These are phyloP conservation scores for Calonectris borealis DNA, from an alignment of 2,113 vertebrate genomes.

Conservation along the genomic window DNA sequence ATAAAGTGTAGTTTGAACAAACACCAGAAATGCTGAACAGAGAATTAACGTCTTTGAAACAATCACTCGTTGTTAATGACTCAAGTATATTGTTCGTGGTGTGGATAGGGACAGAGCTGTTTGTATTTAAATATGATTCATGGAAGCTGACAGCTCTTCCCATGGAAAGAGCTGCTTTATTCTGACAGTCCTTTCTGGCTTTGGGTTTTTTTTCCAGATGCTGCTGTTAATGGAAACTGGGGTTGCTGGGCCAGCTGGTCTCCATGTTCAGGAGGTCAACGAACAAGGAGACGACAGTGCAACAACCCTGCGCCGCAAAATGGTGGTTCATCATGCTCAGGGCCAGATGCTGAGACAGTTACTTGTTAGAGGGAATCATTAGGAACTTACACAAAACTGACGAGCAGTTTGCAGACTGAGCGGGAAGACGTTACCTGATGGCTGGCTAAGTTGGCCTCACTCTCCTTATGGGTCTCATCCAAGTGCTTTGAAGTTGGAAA, in stretches of 20 bases:
- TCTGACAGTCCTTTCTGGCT: background rate
- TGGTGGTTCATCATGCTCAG: constrained; percentile 76
- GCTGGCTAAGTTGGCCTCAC: background rate
- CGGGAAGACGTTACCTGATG: background rate
- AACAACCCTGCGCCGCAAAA: constrained; percentile 80
- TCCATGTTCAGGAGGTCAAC: constrained; percentile 69
- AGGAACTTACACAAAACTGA: background rate
- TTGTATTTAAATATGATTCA: background rate
- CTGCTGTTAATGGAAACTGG: constrained; percentile 82
- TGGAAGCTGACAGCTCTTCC: background rate
- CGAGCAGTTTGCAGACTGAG: background rate
- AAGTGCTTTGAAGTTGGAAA: background rate
- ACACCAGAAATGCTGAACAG: background rate
- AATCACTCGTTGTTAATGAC: background rate
- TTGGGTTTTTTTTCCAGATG: constrained; percentile 63
- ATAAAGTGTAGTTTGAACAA: background rate
- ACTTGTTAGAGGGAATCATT: constrained; percentile 61
- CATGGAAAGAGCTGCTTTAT: background rate
- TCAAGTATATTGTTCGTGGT: background rate
- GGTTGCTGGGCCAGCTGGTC: constrained; percentile 91
- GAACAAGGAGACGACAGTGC: constrained; percentile 81
- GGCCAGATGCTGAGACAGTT: constrained; percentile 73
- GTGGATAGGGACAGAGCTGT: background rate
- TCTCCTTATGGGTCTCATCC: background rate
- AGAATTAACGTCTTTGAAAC: background rate